phyloP scores from a whole-genome alignment of 1,140 invertebrate genomes.

The Formica selysi region DNA sequence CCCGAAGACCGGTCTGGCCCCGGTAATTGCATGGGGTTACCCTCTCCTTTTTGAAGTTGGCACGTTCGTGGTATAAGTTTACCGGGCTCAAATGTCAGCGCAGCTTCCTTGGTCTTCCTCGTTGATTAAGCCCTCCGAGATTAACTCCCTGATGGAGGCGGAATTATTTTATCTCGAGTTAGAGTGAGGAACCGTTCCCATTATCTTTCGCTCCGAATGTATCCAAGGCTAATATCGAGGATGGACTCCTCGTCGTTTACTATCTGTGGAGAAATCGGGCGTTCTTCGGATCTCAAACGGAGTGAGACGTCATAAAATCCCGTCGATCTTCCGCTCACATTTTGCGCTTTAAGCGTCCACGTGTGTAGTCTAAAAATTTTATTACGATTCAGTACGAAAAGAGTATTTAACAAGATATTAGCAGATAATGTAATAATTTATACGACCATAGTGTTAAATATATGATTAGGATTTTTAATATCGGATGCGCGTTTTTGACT shows the following conservation, averaged over 20 bases:
- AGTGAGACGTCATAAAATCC: not conserved
- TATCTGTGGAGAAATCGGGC: not conserved
- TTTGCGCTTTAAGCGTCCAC: not conserved
- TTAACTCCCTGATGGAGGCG: constrained; percentile 69
- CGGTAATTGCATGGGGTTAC: constrained; percentile 67
- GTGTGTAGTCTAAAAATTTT: not conserved
- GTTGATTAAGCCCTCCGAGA: constrained; percentile 73
- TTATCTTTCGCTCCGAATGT: constrained; percentile 49
- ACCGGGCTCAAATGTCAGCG: constrained; percentile 61
- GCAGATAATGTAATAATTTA: not conserved
- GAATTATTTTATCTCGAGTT: constrained; percentile 71
- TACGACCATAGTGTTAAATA: not conserved
- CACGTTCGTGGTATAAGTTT: constrained; percentile 74
- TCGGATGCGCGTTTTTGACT: not conserved
- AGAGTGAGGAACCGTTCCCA: constrained; percentile 26
- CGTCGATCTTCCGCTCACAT: not conserved
- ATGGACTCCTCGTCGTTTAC: constrained; percentile 31
- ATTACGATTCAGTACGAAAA: not conserved
- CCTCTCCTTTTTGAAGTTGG: constrained; percentile 69
- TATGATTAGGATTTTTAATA: not conserved
- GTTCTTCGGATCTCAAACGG: not conserved
- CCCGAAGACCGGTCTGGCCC: constrained; percentile 27
- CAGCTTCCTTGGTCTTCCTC: constrained; percentile 49
- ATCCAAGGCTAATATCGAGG: constrained; percentile 17
- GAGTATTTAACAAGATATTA: not conserved